A percentile compares a stretch with the other conserved stretches of the same genome.
Conservation (phyloP, 2,888 invertebrate species). For the Cactoblastis cactorum region DNA sequence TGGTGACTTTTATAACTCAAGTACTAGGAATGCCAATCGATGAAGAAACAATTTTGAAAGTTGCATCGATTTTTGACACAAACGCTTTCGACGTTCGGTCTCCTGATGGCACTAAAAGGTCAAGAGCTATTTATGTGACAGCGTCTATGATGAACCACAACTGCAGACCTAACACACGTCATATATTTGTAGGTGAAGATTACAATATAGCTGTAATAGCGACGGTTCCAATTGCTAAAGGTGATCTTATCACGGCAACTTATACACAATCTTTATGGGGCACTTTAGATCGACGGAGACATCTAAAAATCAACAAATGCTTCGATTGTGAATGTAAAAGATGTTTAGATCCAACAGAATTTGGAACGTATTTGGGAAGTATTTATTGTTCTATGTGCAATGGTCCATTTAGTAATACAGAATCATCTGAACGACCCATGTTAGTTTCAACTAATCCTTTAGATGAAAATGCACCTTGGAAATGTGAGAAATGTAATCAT, state of each 20-base stretch:
- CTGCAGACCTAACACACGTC: slow-evolving; percentile 85
- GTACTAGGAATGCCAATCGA: slow-evolving; percentile 76
- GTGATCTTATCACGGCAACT: slow-evolving; percentile 82
- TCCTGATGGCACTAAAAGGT: slow-evolving; percentile 64
- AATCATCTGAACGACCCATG: slow-evolving; percentile 56
- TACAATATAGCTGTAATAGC: slow-evolving; percentile 82
- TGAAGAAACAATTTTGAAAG: slow-evolving; percentile 79
- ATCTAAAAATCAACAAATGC: slow-evolving; percentile 81
- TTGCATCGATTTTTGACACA: slow-evolving; percentile 85
- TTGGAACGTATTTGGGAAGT: slow-evolving; percentile 81
- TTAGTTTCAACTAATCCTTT: slow-evolving; percentile 81
- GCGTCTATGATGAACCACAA: slow-evolving; percentile 86
- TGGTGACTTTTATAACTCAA: slow-evolving; percentile 81
- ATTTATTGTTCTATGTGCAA: slow-evolving; percentile 82
- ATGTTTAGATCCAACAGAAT: slow-evolving; percentile 85
- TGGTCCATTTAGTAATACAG: slow-evolving; percentile 49
- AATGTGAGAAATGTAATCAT: slow-evolving; percentile 82
- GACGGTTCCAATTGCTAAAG: slow-evolving; percentile 82
- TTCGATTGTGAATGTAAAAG: slow-evolving; percentile 84
- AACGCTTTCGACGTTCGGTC: slow-evolving; percentile 85
- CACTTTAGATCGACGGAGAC: slow-evolving; percentile 82
- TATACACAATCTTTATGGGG: slow-evolving; percentile 86
- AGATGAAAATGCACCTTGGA: slow-evolving; percentile 80
- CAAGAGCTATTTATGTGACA: slow-evolving; percentile 82
- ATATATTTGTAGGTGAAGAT: slow-evolving; percentile 81